phyloP scores from a whole-genome alignment of 2,888 invertebrate genomes.

The Epirrhoe tristata region DNA sequence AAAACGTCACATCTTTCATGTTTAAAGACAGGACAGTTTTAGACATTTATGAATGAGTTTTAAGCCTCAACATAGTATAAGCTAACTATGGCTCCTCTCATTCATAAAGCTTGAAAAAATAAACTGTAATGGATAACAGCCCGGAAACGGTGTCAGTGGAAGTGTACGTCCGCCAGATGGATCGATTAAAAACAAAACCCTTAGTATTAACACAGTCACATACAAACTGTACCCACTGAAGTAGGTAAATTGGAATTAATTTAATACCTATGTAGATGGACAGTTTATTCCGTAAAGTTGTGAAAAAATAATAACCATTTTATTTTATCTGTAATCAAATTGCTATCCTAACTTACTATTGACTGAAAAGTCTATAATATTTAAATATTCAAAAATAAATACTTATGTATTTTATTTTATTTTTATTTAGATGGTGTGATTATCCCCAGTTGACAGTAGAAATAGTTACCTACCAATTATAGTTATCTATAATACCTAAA shows the following conservation, averaged over 20 bases:
- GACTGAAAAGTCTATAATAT: not conserved
- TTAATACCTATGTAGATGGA: not conserved
- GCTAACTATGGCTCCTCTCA: conserved; percentile 67
- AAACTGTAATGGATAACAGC: conserved; percentile 69
- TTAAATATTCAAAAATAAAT: not conserved
- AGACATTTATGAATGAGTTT: conserved; percentile 64
- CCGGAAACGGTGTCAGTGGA: conserved; percentile 81
- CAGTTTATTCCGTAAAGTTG: not conserved
- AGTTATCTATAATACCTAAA: not conserved
- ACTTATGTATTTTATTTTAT: not conserved
- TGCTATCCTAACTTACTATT: too few relatives aligned
- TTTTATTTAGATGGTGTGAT: not conserved
- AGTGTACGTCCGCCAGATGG: conserved; percentile 84
- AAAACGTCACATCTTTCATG: conserved; percentile 12
- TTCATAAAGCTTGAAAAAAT: conserved; percentile 76
- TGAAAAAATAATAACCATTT: too few relatives aligned
- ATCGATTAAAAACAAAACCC: conserved; percentile 43
- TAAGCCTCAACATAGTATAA: conserved; percentile 58
- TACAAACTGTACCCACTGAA: not conserved
- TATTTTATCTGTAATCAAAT: too few relatives aligned
- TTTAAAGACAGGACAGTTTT: conserved; percentile 5
- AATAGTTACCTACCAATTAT: not conserved
- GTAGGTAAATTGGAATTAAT: not conserved
- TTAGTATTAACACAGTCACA: conserved; percentile 5
- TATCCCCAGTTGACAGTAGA: not conserved